Evolutionary conservation across 92 coral and sea anemone species (phyloP).

Genomic region (Blastomussa wellsi): DNA sequence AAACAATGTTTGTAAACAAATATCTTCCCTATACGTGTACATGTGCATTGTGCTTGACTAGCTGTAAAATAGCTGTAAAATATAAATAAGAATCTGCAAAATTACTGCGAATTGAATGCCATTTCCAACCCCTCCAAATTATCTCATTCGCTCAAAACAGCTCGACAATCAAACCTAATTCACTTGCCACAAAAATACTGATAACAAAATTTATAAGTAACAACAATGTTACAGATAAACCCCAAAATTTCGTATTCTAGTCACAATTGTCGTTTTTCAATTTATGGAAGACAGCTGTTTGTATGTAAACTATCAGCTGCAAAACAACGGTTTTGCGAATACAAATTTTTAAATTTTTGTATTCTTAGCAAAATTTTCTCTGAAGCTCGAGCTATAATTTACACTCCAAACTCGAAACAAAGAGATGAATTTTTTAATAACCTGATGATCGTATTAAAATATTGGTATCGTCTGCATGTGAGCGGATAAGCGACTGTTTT

Average conservation of each 20-base stretch:
- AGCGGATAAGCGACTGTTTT: constrained; percentile 30
- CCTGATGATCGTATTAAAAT: constrained; percentile 1
- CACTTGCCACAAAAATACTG: no score
- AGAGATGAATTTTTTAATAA: background rate
- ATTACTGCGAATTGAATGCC: background rate
- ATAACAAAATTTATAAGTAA: background rate
- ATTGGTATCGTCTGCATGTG: background rate
- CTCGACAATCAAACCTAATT: background rate
- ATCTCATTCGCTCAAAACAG: background rate
- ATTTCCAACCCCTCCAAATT: background rate
- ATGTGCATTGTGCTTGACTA: no score
- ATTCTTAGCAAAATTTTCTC: background rate
- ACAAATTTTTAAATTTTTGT: background rate
- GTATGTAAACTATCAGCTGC: constrained; percentile 1
- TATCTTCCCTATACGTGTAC: no score
- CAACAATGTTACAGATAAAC: background rate
- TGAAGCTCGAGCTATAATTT: background rate
- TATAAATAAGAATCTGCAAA: background rate
- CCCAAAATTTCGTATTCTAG: background rate
- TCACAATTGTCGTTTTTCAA: background rate
- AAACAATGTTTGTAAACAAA: no score
- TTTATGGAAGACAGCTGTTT: constrained; percentile 16
- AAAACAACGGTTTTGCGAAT: background rate
- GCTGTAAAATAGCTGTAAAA: background rate
- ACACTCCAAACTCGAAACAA: background rate